Percentiles rank a stretch among this genome's conserved stretches.
Conservation (phyloP, 2,888 invertebrate species). For the Cephus pulcher region DNA sequence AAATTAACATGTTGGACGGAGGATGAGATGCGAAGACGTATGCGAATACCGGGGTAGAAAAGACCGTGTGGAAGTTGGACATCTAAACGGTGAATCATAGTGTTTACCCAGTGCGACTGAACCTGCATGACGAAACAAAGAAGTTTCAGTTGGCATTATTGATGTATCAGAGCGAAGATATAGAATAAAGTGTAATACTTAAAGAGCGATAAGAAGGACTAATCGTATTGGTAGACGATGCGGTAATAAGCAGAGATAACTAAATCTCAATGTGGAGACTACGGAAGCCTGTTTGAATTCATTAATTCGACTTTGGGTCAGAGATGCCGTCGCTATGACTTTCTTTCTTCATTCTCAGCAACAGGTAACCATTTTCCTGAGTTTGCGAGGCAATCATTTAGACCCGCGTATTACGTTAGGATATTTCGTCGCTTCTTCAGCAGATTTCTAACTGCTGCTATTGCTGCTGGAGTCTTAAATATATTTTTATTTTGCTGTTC, state of each 20-base stretch:
- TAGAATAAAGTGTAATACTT: not conserved
- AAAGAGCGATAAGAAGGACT: not conserved
- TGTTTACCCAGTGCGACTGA: not conserved
- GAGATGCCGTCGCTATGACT: too few species aligned
- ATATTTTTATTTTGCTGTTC: too few species aligned
- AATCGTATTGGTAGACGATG: not conserved
- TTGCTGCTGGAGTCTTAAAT: too few species aligned
- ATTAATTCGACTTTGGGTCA: too few species aligned
- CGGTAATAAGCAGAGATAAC: not conserved
- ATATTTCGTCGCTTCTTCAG: too few species aligned
- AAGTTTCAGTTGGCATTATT: not conserved
- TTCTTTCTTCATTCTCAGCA: too few species aligned
- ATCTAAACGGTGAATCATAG: not conserved
- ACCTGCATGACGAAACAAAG: not conserved
- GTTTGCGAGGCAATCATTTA: too few species aligned
- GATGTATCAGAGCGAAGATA: not conserved
- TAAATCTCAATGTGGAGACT: not conserved
- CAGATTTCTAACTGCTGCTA: too few species aligned
- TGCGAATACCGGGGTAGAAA: not conserved
- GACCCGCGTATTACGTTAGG: too few species aligned
- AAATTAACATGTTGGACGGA: not conserved
- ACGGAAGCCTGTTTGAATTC: not conserved
- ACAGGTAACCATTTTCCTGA: too few species aligned
- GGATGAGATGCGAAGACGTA: not conserved
- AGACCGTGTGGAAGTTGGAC: not conserved